phyloP scores from a whole-genome alignment of 2,797 vertebrate genomes.

The Ctenopoma multispine region DNA sequence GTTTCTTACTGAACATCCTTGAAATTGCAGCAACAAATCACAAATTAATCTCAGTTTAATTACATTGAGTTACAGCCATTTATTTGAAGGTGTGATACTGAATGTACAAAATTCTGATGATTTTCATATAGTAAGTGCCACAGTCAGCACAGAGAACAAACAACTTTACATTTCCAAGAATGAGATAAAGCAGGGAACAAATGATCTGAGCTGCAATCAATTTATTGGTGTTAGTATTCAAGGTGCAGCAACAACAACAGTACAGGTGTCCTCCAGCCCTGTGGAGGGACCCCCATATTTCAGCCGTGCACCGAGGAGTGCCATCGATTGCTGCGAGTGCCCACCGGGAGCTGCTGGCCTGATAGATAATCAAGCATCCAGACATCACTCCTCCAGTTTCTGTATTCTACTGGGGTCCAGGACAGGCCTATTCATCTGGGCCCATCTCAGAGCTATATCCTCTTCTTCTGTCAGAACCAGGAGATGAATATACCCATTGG shows the following conservation, averaged over 20 bases:
- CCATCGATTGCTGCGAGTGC: slow-evolving; percentile 58
- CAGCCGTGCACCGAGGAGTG: slow-evolving; percentile 45
- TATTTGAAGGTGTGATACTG: neutral
- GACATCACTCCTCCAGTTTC: slow-evolving; percentile 44
- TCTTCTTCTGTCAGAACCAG: slow-evolving; percentile 43
- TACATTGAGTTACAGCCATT: slow-evolving; percentile 20
- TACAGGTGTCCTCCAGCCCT: slow-evolving; percentile 33
- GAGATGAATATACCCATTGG: slow-evolving; percentile 45
- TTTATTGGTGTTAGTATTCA: slow-evolving; percentile 61
- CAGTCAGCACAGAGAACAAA: slow-evolving; percentile 13
- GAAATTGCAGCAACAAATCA: neutral
- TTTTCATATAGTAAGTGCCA: neutral
- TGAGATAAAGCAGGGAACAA: slow-evolving; percentile 15
- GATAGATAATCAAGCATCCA: slow-evolving; percentile 54
- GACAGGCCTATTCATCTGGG: slow-evolving; percentile 48
- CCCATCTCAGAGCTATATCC: slow-evolving; percentile 31
- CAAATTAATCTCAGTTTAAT: neutral
- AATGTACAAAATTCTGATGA: neutral
- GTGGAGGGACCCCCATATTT: slow-evolving; percentile 53
- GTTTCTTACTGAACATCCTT: slow-evolving; percentile 6
- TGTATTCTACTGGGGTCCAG: slow-evolving; percentile 37
- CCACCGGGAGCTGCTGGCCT: slow-evolving; percentile 52
- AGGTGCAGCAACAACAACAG: slow-evolving; percentile 44
- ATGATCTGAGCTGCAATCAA: slow-evolving; percentile 36
- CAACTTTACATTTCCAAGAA: slow-evolving; percentile 15